Conservation (phyloP, 2,113 vertebrate species). For the Hemiscyllium ocellatum region DNA sequence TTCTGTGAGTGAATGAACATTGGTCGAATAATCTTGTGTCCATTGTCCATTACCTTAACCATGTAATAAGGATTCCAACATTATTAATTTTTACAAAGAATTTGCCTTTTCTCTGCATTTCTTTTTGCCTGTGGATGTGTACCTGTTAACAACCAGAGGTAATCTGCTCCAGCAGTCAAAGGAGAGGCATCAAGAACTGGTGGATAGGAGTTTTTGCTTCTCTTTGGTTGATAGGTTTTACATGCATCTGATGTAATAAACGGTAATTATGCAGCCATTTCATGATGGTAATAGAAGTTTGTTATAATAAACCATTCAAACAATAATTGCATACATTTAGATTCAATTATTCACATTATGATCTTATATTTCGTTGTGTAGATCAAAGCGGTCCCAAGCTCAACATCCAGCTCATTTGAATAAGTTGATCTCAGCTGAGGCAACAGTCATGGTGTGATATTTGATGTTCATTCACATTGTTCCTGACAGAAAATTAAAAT, state of each 20-base stretch:
- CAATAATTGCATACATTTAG: neutral
- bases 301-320: neutral
- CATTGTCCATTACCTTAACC: neutral
- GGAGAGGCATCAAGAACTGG: neutral
- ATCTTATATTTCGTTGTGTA: neutral
- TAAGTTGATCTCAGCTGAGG: neutral
- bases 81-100: neutral
- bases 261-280: neutral
- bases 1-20: too few relatives aligned
- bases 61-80: neutral
- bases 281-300: neutral
- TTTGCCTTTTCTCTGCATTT: neutral
- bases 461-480: neutral
- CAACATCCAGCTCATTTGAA: neutral
- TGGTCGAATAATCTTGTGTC: neutral
- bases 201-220: neutral
- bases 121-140: neutral
- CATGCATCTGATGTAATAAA: neutral
- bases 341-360: neutral
- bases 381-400: neutral
- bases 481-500: neutral
- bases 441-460: neutral
- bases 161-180: neutral
- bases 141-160: neutral
- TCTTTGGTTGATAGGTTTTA: neutral